Evolutionary conservation across 2,888 invertebrate genomes (phyloP), one percentile per base, ranked within the genome.

Genomic region (Actias luna): DNA sequence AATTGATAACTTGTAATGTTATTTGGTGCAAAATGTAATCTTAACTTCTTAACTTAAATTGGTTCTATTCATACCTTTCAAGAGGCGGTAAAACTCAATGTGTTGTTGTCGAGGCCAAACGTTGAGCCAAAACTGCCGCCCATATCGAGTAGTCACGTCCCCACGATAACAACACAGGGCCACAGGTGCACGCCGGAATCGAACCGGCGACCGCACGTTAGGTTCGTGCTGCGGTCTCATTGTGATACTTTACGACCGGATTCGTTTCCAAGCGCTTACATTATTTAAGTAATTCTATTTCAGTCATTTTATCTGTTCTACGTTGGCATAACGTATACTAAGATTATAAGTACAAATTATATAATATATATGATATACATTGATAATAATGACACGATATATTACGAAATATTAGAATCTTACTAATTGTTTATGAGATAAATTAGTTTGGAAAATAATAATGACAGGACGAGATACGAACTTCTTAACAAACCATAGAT

Each of bases 161-260:
- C 29, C 25, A 52, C 62, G 52, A 39, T 63, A 59, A 59, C 63
- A 59, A 35, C 36, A 12, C 14, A 39, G 36, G 62, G 63, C 31
- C 67, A 60, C 67, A 67, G 67, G 65, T 67, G 67, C 60, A 60
- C 27, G 29, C 33, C 46, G 67, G 62, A 67, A 67, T 67, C 61
- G 67, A 67, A 67, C 63, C 65, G 60, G 22, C 14, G 36, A 36
- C 63, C 55, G 63, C 63, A 50, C 25, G 55, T 29, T 29, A 22
- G 55, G 55, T n/a, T 29, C n/a, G 27, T 29, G 29, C 29, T 55
- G 55, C 55, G 55, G 55, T 55, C 16, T 55, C 46, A 55, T 55
- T 29, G 55, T 29, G 55, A 16, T 55, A 55, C 29, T 55, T 55
- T 55, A 55, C 55, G 55, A 29, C 29, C 55, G 55, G 46, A n/a